A percentile compares a stretch with the other conserved stretches of the same genome.
Conservation (phyloP, 2,888 invertebrate genomes). For the Acleris holmiana region DNA sequence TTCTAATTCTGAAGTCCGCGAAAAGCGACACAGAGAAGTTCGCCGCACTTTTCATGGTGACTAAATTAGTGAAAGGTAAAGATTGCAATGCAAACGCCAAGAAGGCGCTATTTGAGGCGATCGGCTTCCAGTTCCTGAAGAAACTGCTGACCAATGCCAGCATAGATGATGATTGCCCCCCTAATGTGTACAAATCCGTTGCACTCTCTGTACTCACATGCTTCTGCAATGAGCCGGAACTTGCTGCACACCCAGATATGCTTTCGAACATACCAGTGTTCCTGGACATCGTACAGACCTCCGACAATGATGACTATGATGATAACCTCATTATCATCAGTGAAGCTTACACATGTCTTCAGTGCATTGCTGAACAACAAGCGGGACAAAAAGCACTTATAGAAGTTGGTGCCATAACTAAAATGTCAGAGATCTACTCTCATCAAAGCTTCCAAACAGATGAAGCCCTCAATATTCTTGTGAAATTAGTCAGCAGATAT, state of each 20-base stretch:
- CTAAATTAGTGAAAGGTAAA: conserved; percentile 93
- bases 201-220: conserved; percentile 94
- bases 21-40: conserved; percentile 95
- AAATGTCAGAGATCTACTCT: conserved; percentile 93
- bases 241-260: conserved; percentile 93
- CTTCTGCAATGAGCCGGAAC: conserved; percentile 92
- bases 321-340: conserved; percentile 94
- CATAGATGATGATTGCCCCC: conserved; percentile 94
- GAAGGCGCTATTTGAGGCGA: conserved; percentile 93
- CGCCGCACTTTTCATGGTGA: conserved; percentile 95
- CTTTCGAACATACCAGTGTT: conserved; percentile 92
- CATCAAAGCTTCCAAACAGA: conserved; percentile 96
- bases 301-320: conserved; percentile 93
- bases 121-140: conserved; percentile 94
- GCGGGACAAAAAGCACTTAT: conserved; percentile 92
- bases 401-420: conserved; percentile 90
- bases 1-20: conserved; percentile 90
- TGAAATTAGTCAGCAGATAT: conserved; percentile 88
- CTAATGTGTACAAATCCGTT: conserved; percentile 95
- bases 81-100: conserved; percentile 91
- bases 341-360: conserved; percentile 93
- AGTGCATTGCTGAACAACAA: conserved; percentile 90
- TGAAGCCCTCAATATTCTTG: conserved; percentile 92
- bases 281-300: conserved; percentile 92
- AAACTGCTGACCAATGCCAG: conserved; percentile 90